Conservation (phyloP, 2,888 invertebrate genomes). For the Crioceris asparagi region DNA sequence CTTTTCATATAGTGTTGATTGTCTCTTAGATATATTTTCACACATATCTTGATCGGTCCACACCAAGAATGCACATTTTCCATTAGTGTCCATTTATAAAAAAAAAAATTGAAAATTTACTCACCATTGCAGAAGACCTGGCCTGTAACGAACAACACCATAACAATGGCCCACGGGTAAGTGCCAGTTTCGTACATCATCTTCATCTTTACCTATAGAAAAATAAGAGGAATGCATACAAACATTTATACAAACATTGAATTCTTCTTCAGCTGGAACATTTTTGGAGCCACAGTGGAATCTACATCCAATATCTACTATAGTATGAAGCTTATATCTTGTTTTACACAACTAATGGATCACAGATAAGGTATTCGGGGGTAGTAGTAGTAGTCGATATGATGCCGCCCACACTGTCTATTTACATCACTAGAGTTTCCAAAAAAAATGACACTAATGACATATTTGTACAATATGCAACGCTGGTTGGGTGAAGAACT, state of each 20-base stretch:
- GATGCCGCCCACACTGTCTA: background rate
- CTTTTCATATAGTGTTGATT: too few relatives aligned
- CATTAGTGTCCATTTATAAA: constrained; percentile 7
- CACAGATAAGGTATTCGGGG: constrained; percentile 16
- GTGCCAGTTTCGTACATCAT: constrained; percentile 27
- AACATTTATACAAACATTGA: too few relatives aligned
- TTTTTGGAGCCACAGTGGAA: too few relatives aligned
- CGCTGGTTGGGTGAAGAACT: too few relatives aligned
- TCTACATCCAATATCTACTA: too few relatives aligned
- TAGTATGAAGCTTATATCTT: too few relatives aligned
- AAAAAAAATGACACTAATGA: too few relatives aligned
- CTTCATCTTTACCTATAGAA: constrained; percentile 31
- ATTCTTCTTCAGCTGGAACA: too few relatives aligned
- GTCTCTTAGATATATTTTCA: too few relatives aligned
- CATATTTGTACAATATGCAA: too few relatives aligned
- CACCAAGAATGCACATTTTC: too few relatives aligned
- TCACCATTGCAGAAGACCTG: constrained; percentile 38
- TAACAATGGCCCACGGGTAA: constrained; percentile 29
- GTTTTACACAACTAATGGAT: constrained; percentile 14
- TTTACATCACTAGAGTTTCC: constrained; percentile 2
- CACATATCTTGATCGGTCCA: too few relatives aligned
- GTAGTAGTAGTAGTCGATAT: background rate
- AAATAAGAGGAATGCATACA: constrained; percentile 16
- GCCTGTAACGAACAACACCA: constrained; percentile 31
- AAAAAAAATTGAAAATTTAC: constrained; percentile 25